These are phyloP conservation scores for Falco peregrinus DNA, from an alignment of 2,797 vertebrate species.

Conservation along the genomic window DNA sequence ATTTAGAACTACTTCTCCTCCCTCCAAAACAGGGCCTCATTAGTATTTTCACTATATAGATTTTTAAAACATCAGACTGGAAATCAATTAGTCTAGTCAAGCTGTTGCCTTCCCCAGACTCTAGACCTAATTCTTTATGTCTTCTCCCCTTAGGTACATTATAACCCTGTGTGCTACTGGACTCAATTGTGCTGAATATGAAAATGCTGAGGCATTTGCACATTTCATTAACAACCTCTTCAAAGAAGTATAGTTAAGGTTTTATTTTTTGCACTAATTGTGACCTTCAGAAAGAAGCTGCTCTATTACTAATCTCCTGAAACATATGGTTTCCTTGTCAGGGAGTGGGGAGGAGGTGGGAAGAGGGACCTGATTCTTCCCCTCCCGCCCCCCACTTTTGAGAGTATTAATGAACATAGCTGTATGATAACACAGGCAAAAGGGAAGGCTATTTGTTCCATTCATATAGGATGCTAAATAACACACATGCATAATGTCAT, in stretches of 20 bases:
- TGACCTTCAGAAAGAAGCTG: background rate
- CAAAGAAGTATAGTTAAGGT: background rate
- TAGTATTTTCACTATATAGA: constrained; percentile 19
- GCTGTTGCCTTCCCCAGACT: constrained; percentile 53
- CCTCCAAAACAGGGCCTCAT: constrained; percentile 3
- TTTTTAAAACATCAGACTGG: constrained; percentile 38
- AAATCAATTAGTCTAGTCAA: constrained; percentile 69
- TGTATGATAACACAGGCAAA: background rate
- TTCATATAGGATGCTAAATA: background rate
- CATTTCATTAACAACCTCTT: background rate
- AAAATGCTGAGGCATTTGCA: constrained; percentile 16
- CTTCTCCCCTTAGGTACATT: constrained; percentile 13
- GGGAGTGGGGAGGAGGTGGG: background rate
- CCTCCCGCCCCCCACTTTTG: background rate
- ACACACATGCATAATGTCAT: background rate
- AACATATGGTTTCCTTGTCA: background rate
- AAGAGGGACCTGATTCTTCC: background rate
- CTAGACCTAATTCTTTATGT: constrained; percentile 58
- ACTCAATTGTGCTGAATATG: background rate
- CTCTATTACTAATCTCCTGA: background rate
- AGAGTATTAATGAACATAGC: background rate
- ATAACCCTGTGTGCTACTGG: constrained; percentile 6
- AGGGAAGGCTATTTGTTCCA: background rate
- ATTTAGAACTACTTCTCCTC: background rate
- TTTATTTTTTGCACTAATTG: background rate